phyloP scores from a whole-genome alignment of 2,113 vertebrate species.

The Lophura nycthemera region DNA sequence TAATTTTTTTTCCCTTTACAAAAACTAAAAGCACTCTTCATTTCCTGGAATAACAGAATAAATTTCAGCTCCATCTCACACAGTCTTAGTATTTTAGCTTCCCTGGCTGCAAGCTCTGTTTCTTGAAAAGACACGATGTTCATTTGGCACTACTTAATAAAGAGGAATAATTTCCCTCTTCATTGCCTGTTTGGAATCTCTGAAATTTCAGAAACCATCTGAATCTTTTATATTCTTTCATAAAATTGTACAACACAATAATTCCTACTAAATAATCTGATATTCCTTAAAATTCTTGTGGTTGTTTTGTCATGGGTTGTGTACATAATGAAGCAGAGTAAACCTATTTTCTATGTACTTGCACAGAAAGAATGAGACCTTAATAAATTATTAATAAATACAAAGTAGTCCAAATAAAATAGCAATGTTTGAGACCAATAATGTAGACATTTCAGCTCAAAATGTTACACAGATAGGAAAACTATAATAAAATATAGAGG shows the following conservation, averaged over 20 bases:
- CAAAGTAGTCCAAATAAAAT: background rate
- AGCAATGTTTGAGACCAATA: background rate
- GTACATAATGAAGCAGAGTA: background rate
- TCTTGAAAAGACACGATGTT: conserved; percentile 23
- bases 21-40: background rate
- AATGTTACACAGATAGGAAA: background rate
- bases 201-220: background rate
- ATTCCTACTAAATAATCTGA: background rate
- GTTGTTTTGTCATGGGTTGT: background rate
- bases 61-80: background rate
- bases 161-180: conserved; percentile 28
- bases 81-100: background rate
- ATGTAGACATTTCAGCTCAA: background rate
- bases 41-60: conserved; percentile 28
- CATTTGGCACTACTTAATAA: conserved; percentile 8
- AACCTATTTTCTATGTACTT: background rate
- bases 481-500: background rate
- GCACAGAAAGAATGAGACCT: background rate
- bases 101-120: conserved; percentile 1
- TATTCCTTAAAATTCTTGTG: background rate
- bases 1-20: background rate
- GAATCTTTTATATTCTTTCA: background rate
- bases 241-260: conserved; percentile 18
- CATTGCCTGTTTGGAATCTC: background rate
- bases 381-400: background rate